These are phyloP conservation scores for Cryptotis parvus DNA, from an alignment of 2,113 vertebrate species.

Conservation along the genomic window DNA sequence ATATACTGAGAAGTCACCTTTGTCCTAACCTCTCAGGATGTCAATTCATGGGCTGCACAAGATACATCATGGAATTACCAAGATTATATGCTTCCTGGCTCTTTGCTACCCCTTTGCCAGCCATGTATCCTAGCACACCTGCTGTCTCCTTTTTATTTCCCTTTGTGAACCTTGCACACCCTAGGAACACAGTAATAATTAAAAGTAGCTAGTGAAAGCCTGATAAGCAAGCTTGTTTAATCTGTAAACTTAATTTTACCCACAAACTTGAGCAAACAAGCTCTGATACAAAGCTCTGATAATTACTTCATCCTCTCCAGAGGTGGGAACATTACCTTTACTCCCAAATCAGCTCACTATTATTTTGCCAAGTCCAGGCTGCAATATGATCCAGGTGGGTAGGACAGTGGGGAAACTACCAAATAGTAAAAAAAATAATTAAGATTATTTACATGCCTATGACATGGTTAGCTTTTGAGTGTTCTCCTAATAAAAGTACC, in stretches of 20 bases:
- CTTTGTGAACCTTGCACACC: not conserved
- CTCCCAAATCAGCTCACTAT: not conserved
- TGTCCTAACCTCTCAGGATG: not conserved
- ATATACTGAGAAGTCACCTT: conserved; percentile 1
- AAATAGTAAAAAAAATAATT: not conserved
- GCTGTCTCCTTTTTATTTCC: not conserved
- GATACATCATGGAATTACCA: not conserved
- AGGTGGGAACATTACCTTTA: not conserved
- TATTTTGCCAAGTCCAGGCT: conserved; percentile 3
- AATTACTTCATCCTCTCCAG: not conserved
- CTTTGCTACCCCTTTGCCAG: not conserved
- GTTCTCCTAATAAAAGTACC: not conserved
- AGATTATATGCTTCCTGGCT: not conserved
- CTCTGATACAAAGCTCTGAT: conserved; percentile 14
- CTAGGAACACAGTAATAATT: conserved; percentile 23
- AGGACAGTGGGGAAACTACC: not conserved
- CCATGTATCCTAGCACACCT: not conserved
- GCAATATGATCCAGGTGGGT: not conserved
- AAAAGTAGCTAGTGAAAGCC: not conserved
- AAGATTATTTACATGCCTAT: not conserved
- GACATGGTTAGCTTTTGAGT: not conserved
- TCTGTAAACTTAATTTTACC: conserved; percentile 44
- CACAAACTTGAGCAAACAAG: conserved; percentile 17
- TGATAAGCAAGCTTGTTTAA: conserved; percentile 58
- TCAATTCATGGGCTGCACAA: fast-evolving